phyloP scores from a whole-genome alignment of 1,140 invertebrate genomes.

The Steinernema khuongi region DNA sequence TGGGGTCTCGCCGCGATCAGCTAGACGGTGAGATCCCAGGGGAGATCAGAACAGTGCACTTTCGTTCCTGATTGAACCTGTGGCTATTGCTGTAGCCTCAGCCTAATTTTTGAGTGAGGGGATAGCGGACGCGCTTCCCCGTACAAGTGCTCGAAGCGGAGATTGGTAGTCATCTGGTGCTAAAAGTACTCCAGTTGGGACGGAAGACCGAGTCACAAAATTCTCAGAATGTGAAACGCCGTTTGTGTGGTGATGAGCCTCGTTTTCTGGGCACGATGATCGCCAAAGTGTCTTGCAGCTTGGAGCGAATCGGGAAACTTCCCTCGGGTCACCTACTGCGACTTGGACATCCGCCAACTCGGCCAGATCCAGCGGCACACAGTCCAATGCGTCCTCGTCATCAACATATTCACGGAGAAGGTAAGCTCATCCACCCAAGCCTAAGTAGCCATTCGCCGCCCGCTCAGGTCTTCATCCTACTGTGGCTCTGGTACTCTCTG shows the following conservation, averaged over 20 bases:
- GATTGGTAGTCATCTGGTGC: too few species aligned
- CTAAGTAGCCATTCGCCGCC: background rate
- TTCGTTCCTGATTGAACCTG: too few species aligned
- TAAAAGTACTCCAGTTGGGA: too few species aligned
- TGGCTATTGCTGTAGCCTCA: too few species aligned
- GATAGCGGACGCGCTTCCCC: too few species aligned
- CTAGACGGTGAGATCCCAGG: too few species aligned
- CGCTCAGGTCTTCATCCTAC: slow-evolving; percentile 20
- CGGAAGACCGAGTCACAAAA: too few species aligned
- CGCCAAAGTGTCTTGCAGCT: slow-evolving; percentile 34
- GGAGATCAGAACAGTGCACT: too few species aligned
- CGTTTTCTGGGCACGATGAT: background rate
- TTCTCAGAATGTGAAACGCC: too few species aligned
- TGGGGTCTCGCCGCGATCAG: too few species aligned
- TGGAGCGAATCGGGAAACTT: slow-evolving; percentile 59
- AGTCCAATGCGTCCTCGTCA: slow-evolving; percentile 60
- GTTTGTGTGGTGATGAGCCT: slow-evolving; percentile 17
- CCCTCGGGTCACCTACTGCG: slow-evolving; percentile 60
- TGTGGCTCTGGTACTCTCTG: slow-evolving; percentile 61
- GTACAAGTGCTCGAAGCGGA: too few species aligned
- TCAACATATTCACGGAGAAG: slow-evolving; percentile 61
- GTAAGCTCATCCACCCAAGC: slow-evolving; percentile 27
- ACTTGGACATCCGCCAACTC: slow-evolving; percentile 63
- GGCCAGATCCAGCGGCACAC: slow-evolving; percentile 60
- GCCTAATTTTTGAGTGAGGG: too few species aligned